Conservation (phyloP, 2,113 vertebrate species). For the Climacteris rufus region DNA sequence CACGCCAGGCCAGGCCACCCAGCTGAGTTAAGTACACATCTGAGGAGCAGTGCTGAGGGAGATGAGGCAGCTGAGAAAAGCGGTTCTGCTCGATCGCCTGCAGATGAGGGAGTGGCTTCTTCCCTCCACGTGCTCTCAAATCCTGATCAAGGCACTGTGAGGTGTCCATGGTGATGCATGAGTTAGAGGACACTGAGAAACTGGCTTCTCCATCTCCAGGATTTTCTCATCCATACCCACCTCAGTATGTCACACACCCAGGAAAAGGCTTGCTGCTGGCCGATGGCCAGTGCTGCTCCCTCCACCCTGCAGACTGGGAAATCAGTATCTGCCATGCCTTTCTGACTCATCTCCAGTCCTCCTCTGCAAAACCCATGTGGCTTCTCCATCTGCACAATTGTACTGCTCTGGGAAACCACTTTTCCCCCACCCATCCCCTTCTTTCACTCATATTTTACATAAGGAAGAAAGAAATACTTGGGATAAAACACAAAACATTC, state of each 20-base stretch:
- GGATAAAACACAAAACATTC: neutral
- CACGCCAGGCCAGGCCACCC: neutral
- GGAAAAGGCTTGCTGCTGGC: neutral
- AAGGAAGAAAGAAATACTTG: neutral
- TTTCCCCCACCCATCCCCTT: neutral
- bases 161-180: neutral
- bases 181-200: neutral
- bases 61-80: neutral
- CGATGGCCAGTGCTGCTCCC: neutral
- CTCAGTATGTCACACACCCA: accelerated
- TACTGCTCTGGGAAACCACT: neutral
- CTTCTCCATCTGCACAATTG: neutral
- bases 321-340: neutral
- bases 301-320: neutral
- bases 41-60: neutral
- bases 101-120: accelerated
- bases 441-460: neutral
- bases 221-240: neutral
- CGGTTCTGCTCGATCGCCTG: accelerated
- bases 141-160: neutral
- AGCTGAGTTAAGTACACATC: neutral
- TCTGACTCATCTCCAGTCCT: neutral
- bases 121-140: accelerated
- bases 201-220: neutral
- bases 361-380: neutral